These are phyloP conservation scores for Acanthaster planci DNA, from an alignment of 35 echinoderm and acorn worm genomes.

Conservation along the genomic window DNA sequence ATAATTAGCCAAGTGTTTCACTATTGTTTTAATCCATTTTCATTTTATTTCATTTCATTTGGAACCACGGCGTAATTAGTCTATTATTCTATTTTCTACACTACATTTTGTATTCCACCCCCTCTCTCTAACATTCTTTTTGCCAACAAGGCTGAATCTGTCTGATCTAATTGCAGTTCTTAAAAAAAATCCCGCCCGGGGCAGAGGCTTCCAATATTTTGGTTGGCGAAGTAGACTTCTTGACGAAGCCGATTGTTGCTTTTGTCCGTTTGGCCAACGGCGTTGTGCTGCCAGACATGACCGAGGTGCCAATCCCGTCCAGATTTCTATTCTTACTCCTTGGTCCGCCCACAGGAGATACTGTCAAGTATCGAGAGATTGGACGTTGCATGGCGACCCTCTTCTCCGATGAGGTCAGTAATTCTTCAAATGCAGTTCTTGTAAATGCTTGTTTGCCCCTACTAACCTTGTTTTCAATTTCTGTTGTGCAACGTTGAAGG, in stretches of 20 bases:
- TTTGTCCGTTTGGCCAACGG: conserved; percentile 67
- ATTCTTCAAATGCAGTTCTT: neutral
- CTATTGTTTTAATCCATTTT: too few species aligned
- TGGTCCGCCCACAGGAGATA: conserved; percentile 72
- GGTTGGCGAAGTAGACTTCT: conserved; percentile 76
- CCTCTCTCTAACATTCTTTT: too few species aligned
- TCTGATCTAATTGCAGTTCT: conserved; percentile 44
- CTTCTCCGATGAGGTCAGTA: conserved; percentile 89
- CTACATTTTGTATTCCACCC: too few species aligned
- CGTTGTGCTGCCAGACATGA: conserved; percentile 57
- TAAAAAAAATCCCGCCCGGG: conserved; percentile 75
- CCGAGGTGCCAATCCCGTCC: conserved; percentile 90
- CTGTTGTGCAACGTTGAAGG: too few species aligned
- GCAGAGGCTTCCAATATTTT: conserved; percentile 86
- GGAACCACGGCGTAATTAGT: too few species aligned
- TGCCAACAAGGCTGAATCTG: too few species aligned
- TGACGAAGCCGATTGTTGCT: conserved; percentile 69
- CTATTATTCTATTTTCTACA: too few species aligned
- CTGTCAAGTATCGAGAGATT: conserved; percentile 76
- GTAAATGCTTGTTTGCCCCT: neutral
- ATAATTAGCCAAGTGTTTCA: too few species aligned
- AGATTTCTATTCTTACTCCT: conserved; percentile 81
- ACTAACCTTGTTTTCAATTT: too few species aligned
- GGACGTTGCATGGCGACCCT: conserved; percentile 91
- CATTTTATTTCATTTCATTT: too few species aligned